These are phyloP conservation scores for Alligator mississippiensis DNA, from an alignment of 2,113 vertebrate genomes.

Conservation along the genomic window DNA sequence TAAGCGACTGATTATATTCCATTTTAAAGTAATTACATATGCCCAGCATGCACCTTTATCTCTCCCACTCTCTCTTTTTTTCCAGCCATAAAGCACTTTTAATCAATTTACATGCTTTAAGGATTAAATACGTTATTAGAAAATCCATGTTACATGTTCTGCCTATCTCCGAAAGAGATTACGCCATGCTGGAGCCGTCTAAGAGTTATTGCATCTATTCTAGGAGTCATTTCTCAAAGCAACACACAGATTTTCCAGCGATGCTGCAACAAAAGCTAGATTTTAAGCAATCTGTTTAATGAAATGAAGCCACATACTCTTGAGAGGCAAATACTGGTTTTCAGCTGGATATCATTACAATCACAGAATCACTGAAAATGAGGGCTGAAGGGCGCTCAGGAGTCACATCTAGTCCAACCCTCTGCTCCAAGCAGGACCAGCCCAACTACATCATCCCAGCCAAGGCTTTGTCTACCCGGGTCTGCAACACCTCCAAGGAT, in stretches of 20 bases:
- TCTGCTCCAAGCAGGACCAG: too few species aligned
- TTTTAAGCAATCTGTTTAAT: too few species aligned
- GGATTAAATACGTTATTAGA: neutral
- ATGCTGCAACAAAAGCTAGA: too few species aligned
- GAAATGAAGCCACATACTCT: too few species aligned
- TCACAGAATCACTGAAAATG: too few species aligned
- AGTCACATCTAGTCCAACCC: too few species aligned
- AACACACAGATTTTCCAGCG: neutral
- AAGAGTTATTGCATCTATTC: fast-evolving
- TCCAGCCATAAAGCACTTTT: neutral
- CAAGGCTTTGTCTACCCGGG: too few species aligned
- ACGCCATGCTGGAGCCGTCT: neutral
- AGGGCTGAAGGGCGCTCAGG: too few species aligned
- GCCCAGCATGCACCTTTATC: neutral
- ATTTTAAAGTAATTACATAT: neutral
- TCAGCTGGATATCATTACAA: too few species aligned
- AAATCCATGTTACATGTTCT: fast-evolving
- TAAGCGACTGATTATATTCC: fast-evolving
- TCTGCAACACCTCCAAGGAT: too few species aligned
- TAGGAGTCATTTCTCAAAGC: neutral
- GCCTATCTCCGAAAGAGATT: fast-evolving
- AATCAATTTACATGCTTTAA: neutral
- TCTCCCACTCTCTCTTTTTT: neutral
- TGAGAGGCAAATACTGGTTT: too few species aligned
- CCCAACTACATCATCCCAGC: too few species aligned